Percentiles rank a stretch among this genome's conserved stretches.
These are phyloP conservation scores for Druon quercuslanigerum DNA, from an alignment of 1,140 invertebrate genomes.

Conservation along the genomic window DNA sequence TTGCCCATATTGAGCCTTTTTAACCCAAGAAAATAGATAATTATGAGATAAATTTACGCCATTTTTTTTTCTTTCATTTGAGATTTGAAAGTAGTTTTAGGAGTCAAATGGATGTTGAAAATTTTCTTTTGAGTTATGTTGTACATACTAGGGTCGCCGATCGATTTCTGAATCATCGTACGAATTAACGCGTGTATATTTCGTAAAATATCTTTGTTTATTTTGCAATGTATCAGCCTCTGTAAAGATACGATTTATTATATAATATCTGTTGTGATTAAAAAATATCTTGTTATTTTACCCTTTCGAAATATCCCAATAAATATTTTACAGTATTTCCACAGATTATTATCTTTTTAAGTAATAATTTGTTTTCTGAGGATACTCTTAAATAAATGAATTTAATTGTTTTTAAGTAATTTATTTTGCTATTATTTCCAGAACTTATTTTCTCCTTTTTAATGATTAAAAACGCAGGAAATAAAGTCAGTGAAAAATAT, in stretches of 20 bases:
- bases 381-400: no score
- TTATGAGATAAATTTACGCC: no score
- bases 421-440: no score
- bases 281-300: slow-evolving; percentile 48
- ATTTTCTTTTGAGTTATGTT: slow-evolving; percentile 51
- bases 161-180: slow-evolving; percentile 64
- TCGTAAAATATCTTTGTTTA: slow-evolving; percentile 67
- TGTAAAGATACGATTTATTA: slow-evolving; percentile 73
- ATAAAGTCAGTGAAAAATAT: no score
- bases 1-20: no score
- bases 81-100: slow-evolving; percentile 11
- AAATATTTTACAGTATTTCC: no score
- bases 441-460: no score
- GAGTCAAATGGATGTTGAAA: background rate
- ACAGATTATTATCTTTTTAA: no score
- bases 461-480: no score
- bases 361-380: no score
- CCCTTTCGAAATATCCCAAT: background rate
- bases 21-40: no score
- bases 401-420: no score
- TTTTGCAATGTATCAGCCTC: slow-evolving; percentile 71
- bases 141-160: slow-evolving; percentile 62
- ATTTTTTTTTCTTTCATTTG: background rate
- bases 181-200: slow-evolving; percentile 69
- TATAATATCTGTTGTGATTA: slow-evolving; percentile 72